Evolutionary conservation across 1,140 invertebrate genomes (phyloP).

Genomic region (Ylistrum balloti): DNA sequence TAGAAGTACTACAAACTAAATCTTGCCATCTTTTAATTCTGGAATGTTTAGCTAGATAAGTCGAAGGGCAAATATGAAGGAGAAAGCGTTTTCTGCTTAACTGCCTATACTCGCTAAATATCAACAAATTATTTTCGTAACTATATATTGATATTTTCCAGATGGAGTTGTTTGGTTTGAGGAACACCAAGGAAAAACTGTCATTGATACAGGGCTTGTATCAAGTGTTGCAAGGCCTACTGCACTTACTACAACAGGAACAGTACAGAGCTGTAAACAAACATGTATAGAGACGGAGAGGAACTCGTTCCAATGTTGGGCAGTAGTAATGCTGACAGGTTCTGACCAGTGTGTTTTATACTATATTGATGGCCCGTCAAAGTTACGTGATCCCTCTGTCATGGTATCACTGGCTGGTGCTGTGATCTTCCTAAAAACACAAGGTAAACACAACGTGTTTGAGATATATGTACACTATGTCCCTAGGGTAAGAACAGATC

Average conservation of each 20-base stretch:
- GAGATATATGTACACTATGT: no score
- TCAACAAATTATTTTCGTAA: no score
- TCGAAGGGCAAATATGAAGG: no score
- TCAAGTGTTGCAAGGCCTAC: background rate
- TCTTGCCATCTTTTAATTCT: no score
- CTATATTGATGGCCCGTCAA: background rate
- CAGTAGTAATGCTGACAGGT: background rate
- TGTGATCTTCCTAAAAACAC: background rate
- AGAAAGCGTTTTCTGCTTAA: no score
- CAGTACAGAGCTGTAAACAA: background rate
- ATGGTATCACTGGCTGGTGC: background rate
- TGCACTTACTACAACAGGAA: background rate
- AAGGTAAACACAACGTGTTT: background rate
- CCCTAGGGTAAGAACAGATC: no score
- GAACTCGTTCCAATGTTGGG: constrained; percentile 14
- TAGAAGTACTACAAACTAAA: no score
- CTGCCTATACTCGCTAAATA: no score
- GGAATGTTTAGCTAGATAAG: no score
- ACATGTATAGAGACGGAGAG: background rate
- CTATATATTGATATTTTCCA: background rate
- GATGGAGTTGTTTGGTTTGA: background rate
- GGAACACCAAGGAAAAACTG: background rate
- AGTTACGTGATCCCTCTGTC: background rate
- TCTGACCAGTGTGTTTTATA: background rate
- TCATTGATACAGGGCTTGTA: background rate